Percentiles rank a stretch among this genome's conserved stretches.
phyloP scores from a whole-genome alignment of 64 coral and sea anemone species.

The Actinia equina region DNA sequence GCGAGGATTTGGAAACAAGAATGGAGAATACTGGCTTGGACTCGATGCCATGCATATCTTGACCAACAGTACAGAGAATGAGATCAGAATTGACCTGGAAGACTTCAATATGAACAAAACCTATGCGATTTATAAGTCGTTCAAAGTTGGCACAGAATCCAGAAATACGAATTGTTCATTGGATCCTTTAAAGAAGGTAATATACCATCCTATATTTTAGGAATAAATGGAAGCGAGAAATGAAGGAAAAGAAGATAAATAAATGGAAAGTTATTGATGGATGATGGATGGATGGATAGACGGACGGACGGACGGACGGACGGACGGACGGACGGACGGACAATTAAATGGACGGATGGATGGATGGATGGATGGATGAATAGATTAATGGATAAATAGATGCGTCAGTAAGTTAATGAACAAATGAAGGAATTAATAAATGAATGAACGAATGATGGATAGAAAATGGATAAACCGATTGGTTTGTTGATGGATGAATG shows the following conservation, averaged over 20 bases:
- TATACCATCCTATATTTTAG: neutral
- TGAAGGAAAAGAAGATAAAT: neutral
- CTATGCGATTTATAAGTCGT: neutral
- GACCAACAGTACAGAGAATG: neutral
- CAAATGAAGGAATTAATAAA: too few species aligned
- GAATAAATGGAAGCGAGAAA: too few species aligned
- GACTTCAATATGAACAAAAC: neutral
- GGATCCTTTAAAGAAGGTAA: neutral
- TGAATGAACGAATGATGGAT: too few species aligned
- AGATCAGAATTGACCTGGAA: neutral
- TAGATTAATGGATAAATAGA: too few species aligned
- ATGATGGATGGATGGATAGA: too few species aligned
- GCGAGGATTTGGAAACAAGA: neutral
- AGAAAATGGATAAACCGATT: neutral
- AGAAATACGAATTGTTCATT: neutral
- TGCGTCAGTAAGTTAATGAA: too few species aligned
- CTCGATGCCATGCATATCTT: neutral
- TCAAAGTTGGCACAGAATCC: neutral
- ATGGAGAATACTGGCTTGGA: constrained; percentile 11
- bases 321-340: too few species aligned
- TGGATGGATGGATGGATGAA: too few species aligned
- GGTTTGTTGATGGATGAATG: too few species aligned
- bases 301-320: too few species aligned
- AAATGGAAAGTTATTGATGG: neutral
- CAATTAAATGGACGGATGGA: too few species aligned